These are phyloP conservation scores for Xenopus laevis DNA, from an alignment of 2,113 vertebrate genomes.

Conservation along the genomic window DNA sequence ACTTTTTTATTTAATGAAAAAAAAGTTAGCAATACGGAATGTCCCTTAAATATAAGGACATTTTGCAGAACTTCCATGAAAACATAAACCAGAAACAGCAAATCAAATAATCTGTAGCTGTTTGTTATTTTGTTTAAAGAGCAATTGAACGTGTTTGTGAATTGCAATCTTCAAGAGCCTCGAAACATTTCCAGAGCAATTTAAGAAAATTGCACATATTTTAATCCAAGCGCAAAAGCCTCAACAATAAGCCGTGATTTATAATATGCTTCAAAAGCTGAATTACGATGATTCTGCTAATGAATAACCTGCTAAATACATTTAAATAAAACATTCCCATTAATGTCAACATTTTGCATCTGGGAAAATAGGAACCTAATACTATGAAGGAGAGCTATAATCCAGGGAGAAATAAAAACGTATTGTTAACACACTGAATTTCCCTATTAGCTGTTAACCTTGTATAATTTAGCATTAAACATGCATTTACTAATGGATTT, in stretches of 20 bases:
- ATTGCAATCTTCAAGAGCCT: background rate
- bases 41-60: too few relatives aligned
- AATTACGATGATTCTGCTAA: constrained; percentile 6
- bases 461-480: constrained; percentile 54
- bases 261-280: background rate
- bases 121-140: too few relatives aligned
- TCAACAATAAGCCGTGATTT: background rate
- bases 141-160: background rate
- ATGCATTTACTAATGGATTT: constrained; percentile 65
- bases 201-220: background rate
- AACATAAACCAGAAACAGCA: too few relatives aligned
- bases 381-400: constrained; percentile 49
- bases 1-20: too few relatives aligned
- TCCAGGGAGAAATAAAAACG: constrained; percentile 55
- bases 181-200: background rate
- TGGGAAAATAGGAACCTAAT: constrained; percentile 62
- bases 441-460: constrained; percentile 56
- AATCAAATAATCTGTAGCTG: too few relatives aligned
- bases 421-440: constrained; percentile 53
- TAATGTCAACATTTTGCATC: constrained; percentile 50
- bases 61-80: too few relatives aligned
- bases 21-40: too few relatives aligned
- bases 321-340: constrained; percentile 13
- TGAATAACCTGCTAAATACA: constrained; percentile 22
- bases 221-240: background rate